Evolutionary conservation across 1,140 invertebrate genomes (phyloP).

Genomic region (Drosophila aff.): DNA sequence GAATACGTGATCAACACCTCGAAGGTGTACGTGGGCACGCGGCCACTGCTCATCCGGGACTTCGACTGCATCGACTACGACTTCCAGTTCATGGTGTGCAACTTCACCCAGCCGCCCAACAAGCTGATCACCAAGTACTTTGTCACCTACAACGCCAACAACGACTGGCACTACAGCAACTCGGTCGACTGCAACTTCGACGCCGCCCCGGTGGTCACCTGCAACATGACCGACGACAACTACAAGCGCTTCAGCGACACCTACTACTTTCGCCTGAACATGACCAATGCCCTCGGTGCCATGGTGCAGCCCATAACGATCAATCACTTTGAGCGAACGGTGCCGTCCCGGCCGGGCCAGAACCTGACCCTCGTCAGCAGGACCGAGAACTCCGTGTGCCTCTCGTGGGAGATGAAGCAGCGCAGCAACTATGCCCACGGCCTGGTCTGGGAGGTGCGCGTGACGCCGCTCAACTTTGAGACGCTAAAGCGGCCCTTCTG

Average conservation of each 20-base stretch:
- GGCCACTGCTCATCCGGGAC: conserved; percentile 46
- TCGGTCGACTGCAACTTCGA: conserved; percentile 63
- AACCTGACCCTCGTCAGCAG: conserved; percentile 49
- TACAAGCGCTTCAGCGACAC: conserved; percentile 56
- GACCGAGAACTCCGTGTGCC: conserved; percentile 56
- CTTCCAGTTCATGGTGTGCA: conserved; percentile 71
- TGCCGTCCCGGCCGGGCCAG: conserved; percentile 58
- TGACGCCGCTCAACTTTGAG: conserved; percentile 52
- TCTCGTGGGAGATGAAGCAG: conserved; percentile 67
- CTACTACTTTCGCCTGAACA: conserved; percentile 52
- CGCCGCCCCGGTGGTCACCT: conserved; percentile 57
- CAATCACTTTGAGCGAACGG: conserved; percentile 54
- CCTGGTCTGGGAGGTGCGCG: conserved; percentile 57
- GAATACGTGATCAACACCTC: conserved; percentile 47
- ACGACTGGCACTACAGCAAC: conserved; percentile 51
- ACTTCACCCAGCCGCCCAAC: conserved; percentile 66
- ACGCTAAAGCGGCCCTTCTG: conserved; percentile 38
- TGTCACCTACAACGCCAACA: conserved; percentile 46
- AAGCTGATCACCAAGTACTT: conserved; percentile 63
- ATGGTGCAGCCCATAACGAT: conserved; percentile 38
- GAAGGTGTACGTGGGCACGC: conserved; percentile 58
- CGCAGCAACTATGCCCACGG: conserved; percentile 62
- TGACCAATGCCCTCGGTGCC: conserved; percentile 42
- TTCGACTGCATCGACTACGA: conserved; percentile 68
- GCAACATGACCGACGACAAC: conserved; percentile 64